Evolutionary conservation across 2,113 vertebrate genomes (phyloP).

Genomic region (Cyprinodon variegatus): DNA sequence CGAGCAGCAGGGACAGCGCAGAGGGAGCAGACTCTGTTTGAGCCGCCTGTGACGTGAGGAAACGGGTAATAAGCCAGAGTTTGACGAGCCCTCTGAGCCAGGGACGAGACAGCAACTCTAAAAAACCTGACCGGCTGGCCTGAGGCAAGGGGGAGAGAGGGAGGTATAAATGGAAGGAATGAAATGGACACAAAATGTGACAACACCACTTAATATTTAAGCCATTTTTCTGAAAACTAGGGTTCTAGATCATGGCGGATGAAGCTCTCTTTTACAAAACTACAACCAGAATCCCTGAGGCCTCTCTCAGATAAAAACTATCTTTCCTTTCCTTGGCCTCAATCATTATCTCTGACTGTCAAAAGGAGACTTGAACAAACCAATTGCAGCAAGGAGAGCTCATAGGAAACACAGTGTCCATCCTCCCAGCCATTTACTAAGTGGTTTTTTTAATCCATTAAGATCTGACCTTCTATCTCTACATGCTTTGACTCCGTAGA

Average conservation of each 20-base stretch:
- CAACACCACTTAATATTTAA: constrained; percentile 27
- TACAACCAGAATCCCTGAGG: constrained; percentile 45
- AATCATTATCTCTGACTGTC: constrained; percentile 39
- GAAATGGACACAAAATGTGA: constrained; percentile 1
- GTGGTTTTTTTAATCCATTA: constrained; percentile 55
- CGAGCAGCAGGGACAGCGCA: constrained; percentile 8
- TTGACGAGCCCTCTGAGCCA: constrained; percentile 65
- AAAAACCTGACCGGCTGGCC: constrained; percentile 47
- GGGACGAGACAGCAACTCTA: constrained; percentile 67
- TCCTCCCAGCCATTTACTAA: constrained; percentile 36
- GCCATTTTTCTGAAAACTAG: not conserved
- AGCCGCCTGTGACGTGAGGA: constrained; percentile 42
- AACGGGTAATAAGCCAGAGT: constrained; percentile 36
- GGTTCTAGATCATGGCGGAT: not conserved
- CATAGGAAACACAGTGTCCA: not conserved
- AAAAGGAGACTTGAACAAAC: constrained; percentile 30
- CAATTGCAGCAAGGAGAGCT: constrained; percentile 46
- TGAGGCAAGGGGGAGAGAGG: constrained; percentile 21
- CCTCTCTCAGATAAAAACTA: constrained; percentile 38
- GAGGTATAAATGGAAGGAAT: not conserved
- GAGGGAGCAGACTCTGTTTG: constrained; percentile 34
- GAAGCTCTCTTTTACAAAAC: not conserved
- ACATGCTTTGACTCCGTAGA: constrained; percentile 61
- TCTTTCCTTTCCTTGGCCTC: constrained; percentile 39
- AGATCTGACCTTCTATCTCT: constrained; percentile 57